A percentile compares a stretch with the other conserved stretches of the same genome.
Conservation (phyloP, 2,113 vertebrate genomes). For the Platichthys flesus region DNA sequence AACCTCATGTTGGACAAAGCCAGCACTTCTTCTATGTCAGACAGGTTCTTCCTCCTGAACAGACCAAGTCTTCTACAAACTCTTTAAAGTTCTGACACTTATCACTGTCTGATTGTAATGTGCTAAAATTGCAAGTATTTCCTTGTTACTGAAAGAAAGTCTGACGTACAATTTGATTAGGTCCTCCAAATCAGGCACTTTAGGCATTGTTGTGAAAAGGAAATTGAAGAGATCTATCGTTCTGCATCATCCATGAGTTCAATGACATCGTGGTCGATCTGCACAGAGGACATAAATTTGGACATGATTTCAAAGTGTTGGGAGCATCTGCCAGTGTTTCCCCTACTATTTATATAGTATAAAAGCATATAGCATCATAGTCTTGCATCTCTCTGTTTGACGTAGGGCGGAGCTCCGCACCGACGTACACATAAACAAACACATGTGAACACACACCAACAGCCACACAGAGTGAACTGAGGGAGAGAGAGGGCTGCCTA, state of each 20-base stretch:
- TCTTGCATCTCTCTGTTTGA: too few species aligned
- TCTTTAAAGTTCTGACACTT: slow-evolving; percentile 10
- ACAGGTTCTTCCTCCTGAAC: slow-evolving; percentile 21
- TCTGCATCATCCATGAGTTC: background rate
- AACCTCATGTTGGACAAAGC: background rate
- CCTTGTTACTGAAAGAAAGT: slow-evolving; percentile 18
- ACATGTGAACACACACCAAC: too few species aligned
- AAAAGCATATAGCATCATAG: too few species aligned
- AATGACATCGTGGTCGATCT: background rate
- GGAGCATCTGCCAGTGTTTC: too few species aligned
- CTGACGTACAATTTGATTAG: background rate
- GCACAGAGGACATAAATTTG: background rate
- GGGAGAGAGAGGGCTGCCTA: too few species aligned
- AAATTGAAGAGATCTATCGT: background rate
- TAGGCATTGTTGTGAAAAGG: background rate
- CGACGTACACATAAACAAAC: too few species aligned
- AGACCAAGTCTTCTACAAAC: slow-evolving; percentile 26
- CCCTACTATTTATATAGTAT: too few species aligned
- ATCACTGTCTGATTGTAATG: background rate
- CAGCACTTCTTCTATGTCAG: background rate
- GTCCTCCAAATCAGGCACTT: slow-evolving; percentile 8
- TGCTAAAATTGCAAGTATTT: slow-evolving; percentile 14
- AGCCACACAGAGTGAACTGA: too few species aligned
- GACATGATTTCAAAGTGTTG: too few species aligned
- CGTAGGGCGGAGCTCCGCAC: too few species aligned